Conservation (phyloP, 2,888 invertebrate species). For the Spialia ferax region DNA sequence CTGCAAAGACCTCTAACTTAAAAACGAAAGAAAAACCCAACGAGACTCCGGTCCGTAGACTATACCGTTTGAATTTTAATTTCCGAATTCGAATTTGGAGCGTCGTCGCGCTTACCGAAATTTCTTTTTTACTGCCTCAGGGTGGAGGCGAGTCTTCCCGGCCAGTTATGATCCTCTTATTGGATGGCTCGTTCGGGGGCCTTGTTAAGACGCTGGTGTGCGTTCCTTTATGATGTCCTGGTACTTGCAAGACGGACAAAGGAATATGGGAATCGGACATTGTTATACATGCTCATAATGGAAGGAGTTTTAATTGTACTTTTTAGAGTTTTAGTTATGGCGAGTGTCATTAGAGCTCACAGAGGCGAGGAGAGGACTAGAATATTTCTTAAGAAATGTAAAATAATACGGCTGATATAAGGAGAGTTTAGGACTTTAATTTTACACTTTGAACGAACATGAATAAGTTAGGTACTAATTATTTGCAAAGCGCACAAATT, state of each 20-base stretch:
- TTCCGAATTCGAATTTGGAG: slow-evolving; percentile 36
- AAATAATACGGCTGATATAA: neutral
- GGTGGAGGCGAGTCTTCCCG: slow-evolving; percentile 24
- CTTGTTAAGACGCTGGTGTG: slow-evolving; percentile 80
- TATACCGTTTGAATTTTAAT: slow-evolving; percentile 37
- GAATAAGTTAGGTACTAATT: neutral
- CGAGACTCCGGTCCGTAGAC: slow-evolving; percentile 14
- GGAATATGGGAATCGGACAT: slow-evolving; percentile 37
- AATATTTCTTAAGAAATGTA: neutral
- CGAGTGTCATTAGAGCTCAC: slow-evolving; percentile 6
- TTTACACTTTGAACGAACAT: neutral
- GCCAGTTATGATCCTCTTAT: slow-evolving; percentile 37
- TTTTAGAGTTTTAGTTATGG: slow-evolving; percentile 14
- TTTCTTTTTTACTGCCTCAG: slow-evolving; percentile 37
- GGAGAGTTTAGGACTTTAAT: neutral
- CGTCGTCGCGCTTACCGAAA: slow-evolving; percentile 31
- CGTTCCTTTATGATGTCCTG: slow-evolving; percentile 65
- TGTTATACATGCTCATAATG: slow-evolving; percentile 32
- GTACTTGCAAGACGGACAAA: slow-evolving; percentile 47
- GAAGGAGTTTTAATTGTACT: slow-evolving; percentile 18
- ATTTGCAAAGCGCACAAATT: too few species aligned
- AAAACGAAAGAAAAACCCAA: slow-evolving; percentile 24
- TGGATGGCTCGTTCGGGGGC: slow-evolving; percentile 65
- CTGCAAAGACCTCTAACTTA: slow-evolving; percentile 18
- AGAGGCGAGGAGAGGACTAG: slow-evolving; percentile 2